These are phyloP conservation scores for Nomia melanderi DNA, from an alignment of 1,140 invertebrate genomes.

Conservation along the genomic window DNA sequence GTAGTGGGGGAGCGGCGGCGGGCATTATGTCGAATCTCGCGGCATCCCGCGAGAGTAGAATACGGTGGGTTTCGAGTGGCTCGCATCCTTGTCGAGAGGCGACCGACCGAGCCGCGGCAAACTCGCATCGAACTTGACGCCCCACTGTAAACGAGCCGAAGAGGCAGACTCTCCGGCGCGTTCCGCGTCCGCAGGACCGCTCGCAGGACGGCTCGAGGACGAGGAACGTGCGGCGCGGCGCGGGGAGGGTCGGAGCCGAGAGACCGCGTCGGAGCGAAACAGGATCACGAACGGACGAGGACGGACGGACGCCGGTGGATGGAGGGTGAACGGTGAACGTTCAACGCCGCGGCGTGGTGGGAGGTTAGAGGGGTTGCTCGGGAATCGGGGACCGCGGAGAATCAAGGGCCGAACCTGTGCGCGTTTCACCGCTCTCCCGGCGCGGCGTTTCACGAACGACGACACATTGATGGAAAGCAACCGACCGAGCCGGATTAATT, in stretches of 20 bases:
- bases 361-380: slow-evolving; percentile 43
- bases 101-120: slow-evolving; percentile 65
- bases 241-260: neutral
- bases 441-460: slow-evolving; percentile 49
- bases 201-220: too few species aligned
- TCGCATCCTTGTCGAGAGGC: slow-evolving; percentile 66
- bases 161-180: too few species aligned
- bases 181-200: too few species aligned
- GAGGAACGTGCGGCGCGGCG: neutral
- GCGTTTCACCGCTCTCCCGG: slow-evolving; percentile 44
- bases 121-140: slow-evolving; percentile 61
- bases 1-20: slow-evolving; percentile 8
- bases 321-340: slow-evolving; percentile 15
- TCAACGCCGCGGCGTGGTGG: slow-evolving; percentile 20
- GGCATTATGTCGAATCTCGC: slow-evolving; percentile 62
- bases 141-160: slow-evolving; percentile 53
- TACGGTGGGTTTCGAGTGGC: slow-evolving; percentile 69
- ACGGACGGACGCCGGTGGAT: neutral
- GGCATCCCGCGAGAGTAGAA: slow-evolving; percentile 43
- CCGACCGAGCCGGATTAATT: slow-evolving; percentile 68
- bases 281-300: neutral
- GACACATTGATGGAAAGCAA: slow-evolving; percentile 67
- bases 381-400: slow-evolving; percentile 56
- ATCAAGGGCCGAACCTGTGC: slow-evolving; percentile 57
- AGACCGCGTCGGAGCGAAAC: neutral